Conservation (phyloP, 1,140 invertebrate species). For the Drosophila varians region DNA sequence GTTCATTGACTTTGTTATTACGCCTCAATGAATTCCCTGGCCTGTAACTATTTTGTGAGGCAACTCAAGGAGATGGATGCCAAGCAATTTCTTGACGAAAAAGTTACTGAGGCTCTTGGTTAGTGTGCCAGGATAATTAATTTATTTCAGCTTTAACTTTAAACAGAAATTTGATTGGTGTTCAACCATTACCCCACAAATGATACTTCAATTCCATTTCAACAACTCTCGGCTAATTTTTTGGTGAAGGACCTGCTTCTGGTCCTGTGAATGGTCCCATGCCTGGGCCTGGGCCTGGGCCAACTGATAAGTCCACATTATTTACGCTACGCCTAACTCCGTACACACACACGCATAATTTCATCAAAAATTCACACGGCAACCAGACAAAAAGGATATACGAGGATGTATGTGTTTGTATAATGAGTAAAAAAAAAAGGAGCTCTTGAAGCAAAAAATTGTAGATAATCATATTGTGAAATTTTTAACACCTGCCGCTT, state of each 20-base stretch:
- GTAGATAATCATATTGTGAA: slow-evolving; percentile 45
- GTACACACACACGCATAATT: slow-evolving; percentile 55
- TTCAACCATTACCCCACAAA: slow-evolving; percentile 9
- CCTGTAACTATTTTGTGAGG: not conserved
- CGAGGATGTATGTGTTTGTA: slow-evolving; percentile 3
- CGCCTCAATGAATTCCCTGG: slow-evolving; percentile 71
- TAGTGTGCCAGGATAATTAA: slow-evolving; percentile 3
- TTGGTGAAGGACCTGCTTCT: not conserved
- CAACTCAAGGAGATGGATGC: slow-evolving; percentile 1
- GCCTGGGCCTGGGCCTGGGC: slow-evolving; percentile 8
- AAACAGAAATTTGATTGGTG: not conserved
- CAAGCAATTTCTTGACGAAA: not conserved
- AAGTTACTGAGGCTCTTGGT: slow-evolving; percentile 15
- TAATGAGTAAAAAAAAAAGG: slow-evolving; percentile 16
- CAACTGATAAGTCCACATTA: slow-evolving; percentile 69
- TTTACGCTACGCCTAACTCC: slow-evolving; percentile 61
- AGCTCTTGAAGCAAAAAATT: slow-evolving; percentile 4
- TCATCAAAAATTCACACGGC: slow-evolving; percentile 63
- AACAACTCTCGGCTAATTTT: slow-evolving; percentile 9
- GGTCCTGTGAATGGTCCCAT: no score
- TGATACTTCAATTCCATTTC: slow-evolving; percentile 31
- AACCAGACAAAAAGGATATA: slow-evolving; percentile 9
- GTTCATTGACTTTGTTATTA: slow-evolving; percentile 81
- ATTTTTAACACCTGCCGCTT: slow-evolving; percentile 67
- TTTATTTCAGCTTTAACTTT: not conserved